These are phyloP conservation scores for Sinodicranocentrus sp. DNA, from an alignment of 2,888 invertebrate genomes.

Conservation along the genomic window DNA sequence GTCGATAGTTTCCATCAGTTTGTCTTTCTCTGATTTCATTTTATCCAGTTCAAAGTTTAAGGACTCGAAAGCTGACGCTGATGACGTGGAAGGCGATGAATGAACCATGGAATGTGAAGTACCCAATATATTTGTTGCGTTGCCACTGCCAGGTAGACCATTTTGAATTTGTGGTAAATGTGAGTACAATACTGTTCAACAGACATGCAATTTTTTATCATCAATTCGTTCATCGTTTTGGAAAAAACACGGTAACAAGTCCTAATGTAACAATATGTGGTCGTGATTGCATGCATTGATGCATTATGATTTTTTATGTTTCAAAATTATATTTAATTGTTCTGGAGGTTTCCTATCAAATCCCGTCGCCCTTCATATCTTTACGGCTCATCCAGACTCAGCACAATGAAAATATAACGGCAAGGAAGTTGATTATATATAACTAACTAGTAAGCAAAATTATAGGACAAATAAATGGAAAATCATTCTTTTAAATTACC, in stretches of 20 bases:
- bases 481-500: too few species aligned
- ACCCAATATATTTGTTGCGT: conserved; percentile 14
- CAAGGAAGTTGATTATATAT: too few species aligned
- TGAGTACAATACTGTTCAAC: conserved; percentile 60
- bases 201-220: neutral
- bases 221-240: neutral
- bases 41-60: conserved; percentile 50
- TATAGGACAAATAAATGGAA: too few species aligned
- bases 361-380: too few species aligned
- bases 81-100: conserved; percentile 45
- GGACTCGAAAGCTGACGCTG: conserved; percentile 39
- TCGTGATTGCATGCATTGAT: neutral
- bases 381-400: too few species aligned
- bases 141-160: too few species aligned
- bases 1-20: neutral
- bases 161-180: conserved; percentile 61
- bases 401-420: too few species aligned
- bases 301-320: too few species aligned
- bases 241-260: neutral
- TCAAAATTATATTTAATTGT: too few species aligned
- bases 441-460: too few species aligned
- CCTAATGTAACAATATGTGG: neutral
- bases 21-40: conserved; percentile 54
- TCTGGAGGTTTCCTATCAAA: too few species aligned
- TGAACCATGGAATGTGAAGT: conserved; percentile 65